phyloP scores from a whole-genome alignment of 2,888 invertebrate species.

The Abrostola triplasia region DNA sequence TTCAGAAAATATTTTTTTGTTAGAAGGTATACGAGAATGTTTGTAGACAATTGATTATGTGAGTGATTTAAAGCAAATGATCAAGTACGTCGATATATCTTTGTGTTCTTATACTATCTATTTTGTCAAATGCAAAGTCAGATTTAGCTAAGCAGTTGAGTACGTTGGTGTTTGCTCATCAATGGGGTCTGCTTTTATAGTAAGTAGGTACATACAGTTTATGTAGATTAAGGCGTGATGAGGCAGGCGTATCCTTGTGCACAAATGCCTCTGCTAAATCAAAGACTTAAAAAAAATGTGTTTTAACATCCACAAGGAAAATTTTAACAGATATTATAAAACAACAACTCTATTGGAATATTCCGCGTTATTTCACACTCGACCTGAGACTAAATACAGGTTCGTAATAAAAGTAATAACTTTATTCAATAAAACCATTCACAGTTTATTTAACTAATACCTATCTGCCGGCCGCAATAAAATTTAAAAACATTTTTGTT shows the following conservation, averaged over 20 bases:
- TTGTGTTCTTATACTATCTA: too few relatives aligned
- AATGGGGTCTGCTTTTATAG: too few relatives aligned
- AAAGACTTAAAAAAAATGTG: too few relatives aligned
- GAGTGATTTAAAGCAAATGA: too few relatives aligned
- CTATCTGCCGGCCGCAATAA: slow-evolving; percentile 12
- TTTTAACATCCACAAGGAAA: background rate
- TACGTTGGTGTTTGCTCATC: too few relatives aligned
- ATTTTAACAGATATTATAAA: background rate
- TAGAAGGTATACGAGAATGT: background rate
- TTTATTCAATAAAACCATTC: slow-evolving; percentile 27
- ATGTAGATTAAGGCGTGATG: too few relatives aligned
- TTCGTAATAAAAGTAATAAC: slow-evolving; percentile 17
- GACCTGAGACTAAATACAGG: slow-evolving; percentile 15
- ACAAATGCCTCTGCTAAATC: too few relatives aligned
- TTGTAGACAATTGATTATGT: background rate
- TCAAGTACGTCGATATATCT: too few relatives aligned
- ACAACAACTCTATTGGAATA: slow-evolving; percentile 14
- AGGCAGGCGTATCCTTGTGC: too few relatives aligned
- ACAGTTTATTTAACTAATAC: slow-evolving; percentile 16
- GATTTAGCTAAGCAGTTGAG: too few relatives aligned
- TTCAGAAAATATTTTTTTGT: background rate
- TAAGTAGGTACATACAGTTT: too few relatives aligned
- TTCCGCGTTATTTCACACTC: slow-evolving; percentile 22
- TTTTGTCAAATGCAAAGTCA: too few relatives aligned
- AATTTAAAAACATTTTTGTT: slow-evolving; percentile 36